Percentiles rank a stretch among this genome's conserved stretches.
These are phyloP conservation scores for Erebia palarica DNA, from an alignment of 2,888 invertebrate genomes.

Conservation along the genomic window DNA sequence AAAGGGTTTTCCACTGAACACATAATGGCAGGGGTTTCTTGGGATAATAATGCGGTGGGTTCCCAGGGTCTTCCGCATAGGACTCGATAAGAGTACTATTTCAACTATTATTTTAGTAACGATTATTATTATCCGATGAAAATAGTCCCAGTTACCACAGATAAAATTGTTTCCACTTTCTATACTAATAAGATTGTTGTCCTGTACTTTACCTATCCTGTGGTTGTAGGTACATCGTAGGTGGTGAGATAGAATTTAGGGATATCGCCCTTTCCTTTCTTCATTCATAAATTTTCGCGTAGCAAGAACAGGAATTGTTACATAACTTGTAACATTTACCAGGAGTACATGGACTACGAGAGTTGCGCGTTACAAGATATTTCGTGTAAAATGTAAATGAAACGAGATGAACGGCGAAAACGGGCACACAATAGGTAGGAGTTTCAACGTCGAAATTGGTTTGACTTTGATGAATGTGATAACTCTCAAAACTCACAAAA, in stretches of 20 bases:
- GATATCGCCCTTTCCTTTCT: not conserved
- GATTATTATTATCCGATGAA: too few species aligned
- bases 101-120: too few species aligned
- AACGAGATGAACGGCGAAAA: not conserved
- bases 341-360: slow-evolving; percentile 55
- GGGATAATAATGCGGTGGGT: too few species aligned
- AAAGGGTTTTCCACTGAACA: too few species aligned
- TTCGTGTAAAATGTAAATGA: slow-evolving; percentile 21
- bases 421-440: not conserved
- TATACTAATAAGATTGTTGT: too few species aligned
- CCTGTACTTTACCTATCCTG: too few species aligned
- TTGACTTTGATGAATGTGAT: not conserved
- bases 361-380: slow-evolving; percentile 43
- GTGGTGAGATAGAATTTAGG: not conserved
- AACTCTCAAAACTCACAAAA: not conserved
- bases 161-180: too few species aligned
- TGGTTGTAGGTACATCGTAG: not conserved
- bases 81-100: too few species aligned
- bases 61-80: too few species aligned
- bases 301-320: slow-evolving; percentile 51
- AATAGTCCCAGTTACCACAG: too few species aligned
- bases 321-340: slow-evolving; percentile 75
- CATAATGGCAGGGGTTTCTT: too few species aligned
- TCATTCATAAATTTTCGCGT: not conserved
- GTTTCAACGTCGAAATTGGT: not conserved